Base-by-base conservation (phyloP, 2,888 invertebrate genomes). In the Caenorhabditis sp. region DNA sequence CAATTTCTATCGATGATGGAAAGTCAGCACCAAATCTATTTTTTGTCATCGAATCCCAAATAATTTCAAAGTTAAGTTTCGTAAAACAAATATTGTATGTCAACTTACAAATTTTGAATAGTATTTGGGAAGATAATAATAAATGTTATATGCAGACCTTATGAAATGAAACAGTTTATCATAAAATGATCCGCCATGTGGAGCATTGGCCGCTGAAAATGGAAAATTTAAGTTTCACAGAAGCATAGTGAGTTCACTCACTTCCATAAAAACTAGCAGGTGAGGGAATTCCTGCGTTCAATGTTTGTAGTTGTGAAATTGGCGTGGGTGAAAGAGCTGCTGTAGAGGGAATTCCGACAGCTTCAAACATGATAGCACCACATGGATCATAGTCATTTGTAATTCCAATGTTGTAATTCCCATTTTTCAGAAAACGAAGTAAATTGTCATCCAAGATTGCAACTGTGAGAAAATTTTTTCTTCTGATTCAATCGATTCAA, bases 321-420 rank as follows among this genome's bases (percentile, higher is more conserved):
- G 75, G 70, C 26, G 75, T 75, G 4, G 75, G 75, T 14, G 62
- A 52, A 49, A 75, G 36, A 23, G 63, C 63, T 67, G 67, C 74
- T 59, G 38, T 70, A 1, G 60, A 57, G 53, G 69, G 67, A 38
- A 74, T 63, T 8, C 67, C 64, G n/a, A 67, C 70, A 0, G 68
- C 64, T 20, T 59, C 53, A 59, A 75, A 64, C 56, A 75, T 61
- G 1, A 67, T 59, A 53, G 59, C 64, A 0, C 65, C 70, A 53
- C 75, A 75, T 25, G 70, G 68, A 63, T 75, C 75, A 60, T 67
- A 75, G 31, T 70, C 70, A 59, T 63, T 75, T 20, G 59, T 59
- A 17, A 75, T 21, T 25, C 67, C 75, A 53, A 75, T 67, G 50
- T 75, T 63, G 38, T 70, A 75, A 0, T 75, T 54, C 4, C 65